These are phyloP conservation scores for Anthopleura xanthogrammica DNA, from an alignment of 92 coral and sea anemone species.

Conservation along the genomic window DNA sequence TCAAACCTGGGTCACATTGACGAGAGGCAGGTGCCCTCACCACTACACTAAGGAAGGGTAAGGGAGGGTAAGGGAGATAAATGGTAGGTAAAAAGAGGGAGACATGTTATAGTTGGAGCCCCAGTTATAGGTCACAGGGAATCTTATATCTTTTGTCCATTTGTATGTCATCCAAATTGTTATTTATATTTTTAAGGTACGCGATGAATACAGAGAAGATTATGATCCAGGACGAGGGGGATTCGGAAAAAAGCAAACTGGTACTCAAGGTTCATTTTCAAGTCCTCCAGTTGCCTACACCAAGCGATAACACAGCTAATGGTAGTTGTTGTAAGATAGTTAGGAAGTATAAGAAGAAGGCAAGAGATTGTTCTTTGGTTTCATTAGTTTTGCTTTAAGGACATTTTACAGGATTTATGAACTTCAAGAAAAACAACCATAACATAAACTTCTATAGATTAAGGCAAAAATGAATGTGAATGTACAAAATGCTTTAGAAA, in stretches of 20 bases:
- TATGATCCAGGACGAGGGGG: constrained; percentile 97
- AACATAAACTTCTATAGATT: too few species aligned
- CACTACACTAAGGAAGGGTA: too few species aligned
- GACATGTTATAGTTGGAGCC: neutral
- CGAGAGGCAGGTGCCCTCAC: too few species aligned
- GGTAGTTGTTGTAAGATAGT: neutral
- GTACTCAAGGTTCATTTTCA: constrained; percentile 1
- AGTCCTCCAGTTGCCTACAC: constrained; percentile 82
- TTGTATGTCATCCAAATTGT: neutral
- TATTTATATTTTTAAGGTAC: constrained; percentile 53
- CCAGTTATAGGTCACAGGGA: neutral
- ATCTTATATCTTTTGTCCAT: neutral
- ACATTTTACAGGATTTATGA: too few species aligned
- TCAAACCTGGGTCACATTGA: too few species aligned
- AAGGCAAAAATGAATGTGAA: too few species aligned
- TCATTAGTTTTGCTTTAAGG: neutral
- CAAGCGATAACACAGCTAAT: constrained; percentile 45
- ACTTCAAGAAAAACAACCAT: too few species aligned
- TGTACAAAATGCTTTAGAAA: too few species aligned
- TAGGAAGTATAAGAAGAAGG: neutral
- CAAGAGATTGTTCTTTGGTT: neutral
- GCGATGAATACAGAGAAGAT: constrained; percentile 87
- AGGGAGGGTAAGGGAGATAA: too few species aligned
- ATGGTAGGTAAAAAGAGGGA: too few species aligned
- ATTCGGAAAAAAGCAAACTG: constrained; percentile 50